These are phyloP conservation scores for Drosophila pachea DNA, from an alignment of 1,140 invertebrate species.

Conservation along the genomic window DNA sequence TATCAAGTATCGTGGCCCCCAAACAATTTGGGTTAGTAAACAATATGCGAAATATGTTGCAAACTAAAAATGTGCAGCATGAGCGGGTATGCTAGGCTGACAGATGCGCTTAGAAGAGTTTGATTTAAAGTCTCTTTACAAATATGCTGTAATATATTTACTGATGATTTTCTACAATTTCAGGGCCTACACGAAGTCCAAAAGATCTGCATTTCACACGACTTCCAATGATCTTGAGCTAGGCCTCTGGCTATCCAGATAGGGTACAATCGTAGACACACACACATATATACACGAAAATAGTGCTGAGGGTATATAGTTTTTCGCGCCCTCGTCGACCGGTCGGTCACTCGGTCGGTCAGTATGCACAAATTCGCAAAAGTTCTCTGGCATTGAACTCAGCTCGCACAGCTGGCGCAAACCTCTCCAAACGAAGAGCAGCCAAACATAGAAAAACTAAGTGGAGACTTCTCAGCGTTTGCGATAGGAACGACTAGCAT, in stretches of 20 bases:
- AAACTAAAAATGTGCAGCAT: slow-evolving; percentile 24
- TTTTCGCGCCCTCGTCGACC: slow-evolving; percentile 23
- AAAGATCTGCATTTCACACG: no score
- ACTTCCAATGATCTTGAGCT: no score
- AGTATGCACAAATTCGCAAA: slow-evolving; percentile 33
- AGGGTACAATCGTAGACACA: no score
- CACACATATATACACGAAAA: not conserved
- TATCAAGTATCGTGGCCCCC: slow-evolving; percentile 60
- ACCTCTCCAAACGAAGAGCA: slow-evolving; percentile 6
- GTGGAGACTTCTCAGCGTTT: slow-evolving; percentile 21
- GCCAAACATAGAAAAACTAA: not conserved
- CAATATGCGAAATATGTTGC: slow-evolving; percentile 51
- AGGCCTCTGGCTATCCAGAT: no score
- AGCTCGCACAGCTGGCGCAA: slow-evolving; percentile 23
- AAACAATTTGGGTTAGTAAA: slow-evolving; percentile 60
- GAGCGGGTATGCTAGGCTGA: not conserved
- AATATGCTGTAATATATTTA: no score
- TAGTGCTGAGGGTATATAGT: not conserved
- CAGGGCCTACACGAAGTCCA: no score
- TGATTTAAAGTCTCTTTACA: no score
- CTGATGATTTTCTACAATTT: no score
- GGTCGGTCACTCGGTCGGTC: not conserved
- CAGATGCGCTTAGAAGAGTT: not conserved
- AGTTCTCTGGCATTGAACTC: slow-evolving; percentile 42
- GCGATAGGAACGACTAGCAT: slow-evolving; percentile 22